Conservation (phyloP, 2,888 invertebrate genomes). For the Sabatieria punctata region DNA sequence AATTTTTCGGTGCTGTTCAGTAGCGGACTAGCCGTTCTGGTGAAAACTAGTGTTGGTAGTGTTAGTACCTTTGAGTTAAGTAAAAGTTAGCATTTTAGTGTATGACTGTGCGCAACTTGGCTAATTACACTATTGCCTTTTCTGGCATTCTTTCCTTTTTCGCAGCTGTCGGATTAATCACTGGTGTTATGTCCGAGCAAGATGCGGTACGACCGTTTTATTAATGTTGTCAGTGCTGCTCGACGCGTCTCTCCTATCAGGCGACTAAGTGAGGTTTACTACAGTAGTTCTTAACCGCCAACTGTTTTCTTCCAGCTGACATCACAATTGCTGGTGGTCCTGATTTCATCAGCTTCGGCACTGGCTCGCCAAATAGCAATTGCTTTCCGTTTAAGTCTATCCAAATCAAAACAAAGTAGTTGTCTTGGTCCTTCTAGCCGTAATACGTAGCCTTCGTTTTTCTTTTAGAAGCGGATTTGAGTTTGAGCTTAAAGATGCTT, state of each 20-base stretch:
- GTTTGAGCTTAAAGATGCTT: slow-evolving; percentile 43
- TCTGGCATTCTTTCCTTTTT: no score
- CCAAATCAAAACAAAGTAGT: neutral
- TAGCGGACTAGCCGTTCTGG: no score
- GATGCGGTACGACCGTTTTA: slow-evolving; percentile 2
- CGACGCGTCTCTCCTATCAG: neutral
- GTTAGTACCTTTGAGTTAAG: no score
- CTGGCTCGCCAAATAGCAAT: neutral
- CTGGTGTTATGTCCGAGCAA: no score
- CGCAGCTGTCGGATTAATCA: no score
- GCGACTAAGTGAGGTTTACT: neutral
- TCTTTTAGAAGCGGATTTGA: slow-evolving; percentile 40
- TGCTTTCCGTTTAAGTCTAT: neutral
- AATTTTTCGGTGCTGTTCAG: no score
- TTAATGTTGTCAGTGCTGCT: slow-evolving; percentile 1
- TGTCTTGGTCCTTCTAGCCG: neutral
- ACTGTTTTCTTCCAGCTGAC: slow-evolving; percentile 1
- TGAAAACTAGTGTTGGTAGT: no score
- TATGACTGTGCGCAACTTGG: no score
- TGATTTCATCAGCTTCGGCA: slow-evolving; percentile 1
- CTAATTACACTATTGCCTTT: no score
- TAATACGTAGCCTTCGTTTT: neutral
- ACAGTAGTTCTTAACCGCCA: neutral
- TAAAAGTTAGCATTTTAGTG: no score
- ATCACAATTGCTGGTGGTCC: neutral